Percentiles rank a stretch among this genome's conserved stretches.
phyloP scores from a whole-genome alignment of 2,113 vertebrate genomes.

The Hiodon tergisus region DNA sequence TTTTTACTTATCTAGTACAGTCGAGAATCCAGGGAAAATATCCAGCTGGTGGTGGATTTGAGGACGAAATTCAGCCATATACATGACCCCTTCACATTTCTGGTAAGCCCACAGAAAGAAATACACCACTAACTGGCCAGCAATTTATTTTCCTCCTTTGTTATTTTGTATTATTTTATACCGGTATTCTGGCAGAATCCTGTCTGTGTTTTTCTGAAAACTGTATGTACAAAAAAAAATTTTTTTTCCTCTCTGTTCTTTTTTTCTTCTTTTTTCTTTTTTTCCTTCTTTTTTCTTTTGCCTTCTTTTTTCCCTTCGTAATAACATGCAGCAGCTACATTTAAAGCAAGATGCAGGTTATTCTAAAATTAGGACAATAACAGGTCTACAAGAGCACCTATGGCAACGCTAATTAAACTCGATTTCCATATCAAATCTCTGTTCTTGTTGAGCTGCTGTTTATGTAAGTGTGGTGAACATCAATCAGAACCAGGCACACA shows the following conservation, averaged over 20 bases:
- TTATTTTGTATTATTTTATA: slow-evolving; percentile 1
- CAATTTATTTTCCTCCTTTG: slow-evolving; percentile 2
- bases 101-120: slow-evolving; percentile 27
- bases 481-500: too few relatives aligned
- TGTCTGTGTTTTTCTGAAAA: background rate
- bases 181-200: background rate
- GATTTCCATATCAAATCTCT: background rate
- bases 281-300: background rate
- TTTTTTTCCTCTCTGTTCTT: background rate
- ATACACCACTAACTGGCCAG: slow-evolving; percentile 1
- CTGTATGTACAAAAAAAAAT: background rate
- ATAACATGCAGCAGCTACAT: background rate
- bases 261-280: background rate
- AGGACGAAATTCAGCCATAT: slow-evolving; percentile 40
- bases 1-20: slow-evolving; percentile 63
- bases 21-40: slow-evolving; percentile 54
- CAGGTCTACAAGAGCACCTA: background rate
- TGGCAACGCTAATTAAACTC: background rate
- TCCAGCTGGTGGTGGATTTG: slow-evolving; percentile 37
- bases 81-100: slow-evolving; percentile 38
- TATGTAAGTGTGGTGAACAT: background rate
- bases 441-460: background rate
- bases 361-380: background rate
- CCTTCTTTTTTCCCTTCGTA: background rate
- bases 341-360: background rate